Percentiles rank a stretch among this genome's conserved stretches.
Conservation (phyloP, 1,140 invertebrate genomes). For the Procambarus clarkii region DNA sequence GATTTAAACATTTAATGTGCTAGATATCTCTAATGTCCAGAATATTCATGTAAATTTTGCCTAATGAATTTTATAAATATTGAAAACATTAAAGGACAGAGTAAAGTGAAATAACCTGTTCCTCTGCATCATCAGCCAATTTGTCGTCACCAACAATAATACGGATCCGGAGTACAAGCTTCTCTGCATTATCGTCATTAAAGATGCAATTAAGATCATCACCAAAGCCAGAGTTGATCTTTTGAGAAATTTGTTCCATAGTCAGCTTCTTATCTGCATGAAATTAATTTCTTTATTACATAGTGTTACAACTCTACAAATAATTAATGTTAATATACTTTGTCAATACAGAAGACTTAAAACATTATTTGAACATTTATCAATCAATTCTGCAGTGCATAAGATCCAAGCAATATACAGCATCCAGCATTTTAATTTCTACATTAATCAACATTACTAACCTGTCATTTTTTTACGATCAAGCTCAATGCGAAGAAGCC, state of each 20-base stretch:
- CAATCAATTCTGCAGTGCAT: no score
- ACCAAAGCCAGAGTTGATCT: slow-evolving; percentile 99
- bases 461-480: slow-evolving; percentile 98
- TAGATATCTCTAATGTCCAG: no score
- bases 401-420: no score
- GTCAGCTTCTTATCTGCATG: slow-evolving; percentile 95
- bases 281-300: not conserved
- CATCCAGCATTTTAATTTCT: not conserved
- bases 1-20: no score
- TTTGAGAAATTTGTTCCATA: slow-evolving; percentile 99
- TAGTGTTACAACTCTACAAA: not conserved
- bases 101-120: no score
- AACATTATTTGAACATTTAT: no score
- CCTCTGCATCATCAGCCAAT: slow-evolving; percentile 87
- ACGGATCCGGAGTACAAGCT: slow-evolving; percentile 96
- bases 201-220: slow-evolving; percentile 99
- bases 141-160: slow-evolving; percentile 98
- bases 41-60: no score
- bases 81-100: no score
- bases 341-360: no score
- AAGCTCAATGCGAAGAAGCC: slow-evolving; percentile 98
- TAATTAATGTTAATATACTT: no score
- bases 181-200: slow-evolving; percentile 99
- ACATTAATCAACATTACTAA: slow-evolving; percentile 54
- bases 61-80: no score